Base-by-base conservation (phyloP, 2,888 invertebrate genomes). In the Andrena camellia region DNA sequence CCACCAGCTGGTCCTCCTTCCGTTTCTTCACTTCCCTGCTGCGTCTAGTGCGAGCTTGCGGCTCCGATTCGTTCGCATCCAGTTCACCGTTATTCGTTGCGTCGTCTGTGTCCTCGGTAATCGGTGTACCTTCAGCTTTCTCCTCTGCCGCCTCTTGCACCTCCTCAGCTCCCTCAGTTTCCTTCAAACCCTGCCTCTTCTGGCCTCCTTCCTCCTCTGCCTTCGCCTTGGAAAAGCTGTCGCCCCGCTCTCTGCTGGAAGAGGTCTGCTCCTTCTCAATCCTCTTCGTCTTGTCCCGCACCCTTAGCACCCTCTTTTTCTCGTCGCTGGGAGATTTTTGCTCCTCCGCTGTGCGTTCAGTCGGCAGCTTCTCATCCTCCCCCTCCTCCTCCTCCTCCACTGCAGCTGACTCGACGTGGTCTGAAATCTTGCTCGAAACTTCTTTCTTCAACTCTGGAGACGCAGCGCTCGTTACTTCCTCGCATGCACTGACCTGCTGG, bases 51-150 rank as follows among this genome's bases (percentile, higher is more conserved):
- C 94, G 90, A 31, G 85, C 76, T 69, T 90, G 91, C 0, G 85
- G 76, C 23, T 92, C 93, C 13, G 82, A 35, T 7, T 90, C 90
- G 29, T 82, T 82, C 91, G 62, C 88, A 80, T 82, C 84, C 78
- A 93, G 92, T 59, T 95, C 95, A 0, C 8, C 52, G 20, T 54
- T 77, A 31, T 81, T 85, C 83, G 95, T 95, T 72, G 92, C 84
- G 60, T 95, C 95, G 76, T 93, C 89, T 13, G 89, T 86, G 73
- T 95, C 95, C 81, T 94, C 91, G 84, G 92, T 89, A 10, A 62
- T 83, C 29, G 48, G 31, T 1, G 68, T 80, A 42, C 0, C 62
- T 13, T 90, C 88, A 0, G 59, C 17, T 13, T 81, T 81, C 17
- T 81, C 88, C 26, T 86, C 88, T 20, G 60, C 6, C 35, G n/a